Evolutionary conservation across 2,797 vertebrate species (phyloP), one percentile per base, ranked within the genome.

Genomic region (Tinamus major): DNA sequence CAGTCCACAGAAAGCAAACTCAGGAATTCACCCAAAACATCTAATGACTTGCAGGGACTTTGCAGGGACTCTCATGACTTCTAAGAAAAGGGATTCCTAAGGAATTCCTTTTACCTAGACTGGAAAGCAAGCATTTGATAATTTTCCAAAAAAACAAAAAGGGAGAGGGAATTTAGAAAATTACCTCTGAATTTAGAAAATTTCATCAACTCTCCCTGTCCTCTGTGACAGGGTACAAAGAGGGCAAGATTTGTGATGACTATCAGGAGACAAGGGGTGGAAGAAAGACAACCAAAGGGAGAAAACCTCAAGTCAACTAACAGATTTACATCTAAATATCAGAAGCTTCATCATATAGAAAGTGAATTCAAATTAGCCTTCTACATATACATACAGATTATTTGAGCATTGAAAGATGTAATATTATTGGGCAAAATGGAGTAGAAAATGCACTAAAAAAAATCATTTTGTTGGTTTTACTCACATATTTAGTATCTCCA

Each of bases 21-120:
- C 31, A 33, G 39, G 70, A 55, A 18, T 39, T 63, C 15, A 44
- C 0, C 55, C 11, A 59, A 80, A 65, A 71, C 26, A 49, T 29
- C 2, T 6, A 4, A 39, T 13, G 10, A 58, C 24, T 79, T 59
- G 18, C 5, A 71, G 8, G 2, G 35, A 62, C 41, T 42, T 42
- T 42, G 41, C 14, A 42, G 41, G 41, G 14, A 15, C 41, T 42
- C 41, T 42, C 14, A 42, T 15, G 41, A 42, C 41, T 42, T 42
- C 14, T 42, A 42, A 15, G 41, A 42, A 5, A 42, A 42, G 41
- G 41, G 41, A 42, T 42, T 42, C 41, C 41, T 15, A 56, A 76
- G 13, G 6, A 31, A 86, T 6, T 1, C 4, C 51, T 4, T 0
- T 18, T 13, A 26, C 24, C 26, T 26, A 26, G 13, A 13, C 12